Base-by-base conservation (phyloP, 1,140 invertebrate species). In the Ridgeia piscesae region DNA sequence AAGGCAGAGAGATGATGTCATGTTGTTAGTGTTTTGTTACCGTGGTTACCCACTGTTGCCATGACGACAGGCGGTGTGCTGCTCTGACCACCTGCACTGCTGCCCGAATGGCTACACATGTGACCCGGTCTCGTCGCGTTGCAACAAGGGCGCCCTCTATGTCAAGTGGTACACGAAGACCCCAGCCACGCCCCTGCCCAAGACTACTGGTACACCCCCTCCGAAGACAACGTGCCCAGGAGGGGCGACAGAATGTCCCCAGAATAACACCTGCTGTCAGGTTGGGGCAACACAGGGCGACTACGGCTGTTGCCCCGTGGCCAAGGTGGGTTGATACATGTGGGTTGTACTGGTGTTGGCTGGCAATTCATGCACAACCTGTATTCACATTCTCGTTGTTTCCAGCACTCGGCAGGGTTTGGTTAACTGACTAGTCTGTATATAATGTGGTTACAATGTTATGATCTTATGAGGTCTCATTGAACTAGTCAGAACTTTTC, bases 1-100 rank as follows among this genome's bases (percentile, higher is more conserved):
- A 42, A 6, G 89, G 9, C 9, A 33, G 11, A 27, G 33, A n/a
- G 33, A 33, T 91, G 9, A 17, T 35, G 14, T 42, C 11, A 48
- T 31, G 35, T 90, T 77, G 89, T 21, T 17, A 35, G 35, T n/a
- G 27, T 50, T 93, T 34, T 6, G 34, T 33, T 89, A 50, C 58
- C 58, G 27, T 93, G 33, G 34, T 58, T 33, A 17, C 34, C 9
- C 4, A 35, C 34, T 77, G 91, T 92, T 89, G 77, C 8, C 34
- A 31, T 88, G 34, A 17, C 34, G 88, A 91, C 91, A 95, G 94
- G 95, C 94, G 42, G 94, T 94, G 14, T 95, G 95, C 91, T 95
- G 95, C 92, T 88, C 91, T 91, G 95, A 95, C 91, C 91, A 93
- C 92, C 27, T 93, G 6, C 95, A 95, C 92, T 95, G 95, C 92